A percentile compares a stretch with the other conserved stretches of the same genome.
Evolutionary conservation across 1,140 invertebrate species (phyloP).

Genomic region (Aplysia californica): DNA sequence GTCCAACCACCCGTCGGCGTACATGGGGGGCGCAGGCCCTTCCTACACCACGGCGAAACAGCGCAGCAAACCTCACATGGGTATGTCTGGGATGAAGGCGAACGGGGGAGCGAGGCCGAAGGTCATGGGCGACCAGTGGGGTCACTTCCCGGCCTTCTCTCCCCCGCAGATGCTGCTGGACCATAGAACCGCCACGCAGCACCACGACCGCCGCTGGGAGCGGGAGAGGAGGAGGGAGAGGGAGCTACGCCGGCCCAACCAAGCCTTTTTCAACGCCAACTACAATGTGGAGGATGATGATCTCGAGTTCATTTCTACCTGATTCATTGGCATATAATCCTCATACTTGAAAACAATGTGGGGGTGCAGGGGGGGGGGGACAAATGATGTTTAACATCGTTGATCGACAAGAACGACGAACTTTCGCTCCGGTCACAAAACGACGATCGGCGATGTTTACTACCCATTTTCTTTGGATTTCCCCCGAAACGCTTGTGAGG

Average conservation of each 20-base stretch:
- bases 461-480: no score
- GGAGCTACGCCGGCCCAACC: conserved; percentile 16
- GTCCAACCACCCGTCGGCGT: no score
- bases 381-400: background rate
- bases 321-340: background rate
- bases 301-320: conserved; percentile 22
- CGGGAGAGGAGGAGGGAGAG: conserved; percentile 14
- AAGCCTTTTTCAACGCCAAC: conserved; percentile 3
- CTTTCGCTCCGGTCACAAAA: no score
- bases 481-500: no score
- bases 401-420: no score
- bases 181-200: no score
- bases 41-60: background rate
- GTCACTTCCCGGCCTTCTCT: conserved; percentile 13
- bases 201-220: background rate
- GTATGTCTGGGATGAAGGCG: conserved; percentile 7
- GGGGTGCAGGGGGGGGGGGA: background rate
- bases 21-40: background rate
- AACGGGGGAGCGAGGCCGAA: conserved; percentile 19
- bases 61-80: conserved; percentile 4
- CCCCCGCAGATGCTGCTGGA: background rate
- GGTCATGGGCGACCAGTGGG: conserved; percentile 14
- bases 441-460: no score
- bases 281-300: conserved; percentile 17
- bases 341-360: background rate